Conservation (phyloP, 2,797 vertebrate genomes). For the Chaunax sp. region DNA sequence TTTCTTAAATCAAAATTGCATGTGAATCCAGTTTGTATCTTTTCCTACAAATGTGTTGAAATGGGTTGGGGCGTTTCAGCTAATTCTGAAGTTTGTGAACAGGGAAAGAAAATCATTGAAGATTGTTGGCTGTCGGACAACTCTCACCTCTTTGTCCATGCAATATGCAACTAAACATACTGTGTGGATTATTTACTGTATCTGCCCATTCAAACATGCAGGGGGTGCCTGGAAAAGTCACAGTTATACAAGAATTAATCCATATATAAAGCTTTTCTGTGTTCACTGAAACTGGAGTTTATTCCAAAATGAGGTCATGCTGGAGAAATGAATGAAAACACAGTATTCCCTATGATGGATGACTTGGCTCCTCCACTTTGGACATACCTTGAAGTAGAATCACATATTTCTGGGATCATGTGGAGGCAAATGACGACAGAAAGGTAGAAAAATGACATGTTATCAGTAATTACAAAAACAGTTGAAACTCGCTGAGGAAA, state of each 20-base stretch:
- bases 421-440: not conserved
- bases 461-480: conserved; percentile 30
- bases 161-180: conserved; percentile 13
- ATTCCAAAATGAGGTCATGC: conserved; percentile 15
- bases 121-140: not conserved
- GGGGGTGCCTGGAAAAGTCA: conserved; percentile 7
- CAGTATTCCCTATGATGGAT: conserved; percentile 33
- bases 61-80: conserved; percentile 23
- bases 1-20: conserved; percentile 38
- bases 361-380: conserved; percentile 14
- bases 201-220: conserved; percentile 27
- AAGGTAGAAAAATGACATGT: not conserved
- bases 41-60: conserved; percentile 43
- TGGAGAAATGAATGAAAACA: conserved; percentile 53
- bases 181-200: conserved; percentile 34
- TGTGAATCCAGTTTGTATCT: conserved; percentile 44
- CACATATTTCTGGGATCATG: not conserved
- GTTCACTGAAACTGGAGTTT: conserved; percentile 28
- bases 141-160: conserved; percentile 22
- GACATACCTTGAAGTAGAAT: conserved; percentile 6
- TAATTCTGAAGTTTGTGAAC: conserved; percentile 21
- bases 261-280: conserved; percentile 25
- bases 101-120: conserved; percentile 2
- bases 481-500: conserved; percentile 10
- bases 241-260: not conserved